These are phyloP conservation scores for Climacteris rufus DNA, from an alignment of 2,113 vertebrate genomes.

Conservation along the genomic window DNA sequence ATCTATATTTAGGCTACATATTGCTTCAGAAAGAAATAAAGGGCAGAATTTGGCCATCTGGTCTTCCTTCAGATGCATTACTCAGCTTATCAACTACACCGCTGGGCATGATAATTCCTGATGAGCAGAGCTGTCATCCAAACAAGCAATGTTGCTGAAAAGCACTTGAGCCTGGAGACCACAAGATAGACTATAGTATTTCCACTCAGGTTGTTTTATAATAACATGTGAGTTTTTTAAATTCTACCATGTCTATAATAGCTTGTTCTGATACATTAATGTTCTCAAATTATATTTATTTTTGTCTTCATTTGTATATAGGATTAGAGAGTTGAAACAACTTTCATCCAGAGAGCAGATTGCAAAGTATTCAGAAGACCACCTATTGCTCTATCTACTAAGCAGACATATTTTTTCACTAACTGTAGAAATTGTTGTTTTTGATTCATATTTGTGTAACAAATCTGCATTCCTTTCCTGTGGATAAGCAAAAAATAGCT, in stretches of 20 bases:
- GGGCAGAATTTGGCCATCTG: neutral
- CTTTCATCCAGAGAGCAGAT: fast-evolving
- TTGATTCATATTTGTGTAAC: neutral
- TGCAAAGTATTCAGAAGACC: neutral
- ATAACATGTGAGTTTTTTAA: neutral
- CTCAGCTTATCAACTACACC: neutral
- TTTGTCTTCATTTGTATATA: neutral
- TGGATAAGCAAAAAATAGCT: neutral
- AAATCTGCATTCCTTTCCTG: neutral
- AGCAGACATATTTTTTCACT: neutral
- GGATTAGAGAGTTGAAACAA: neutral
- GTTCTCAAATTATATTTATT: neutral
- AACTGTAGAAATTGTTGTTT: neutral
- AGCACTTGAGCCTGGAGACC: neutral
- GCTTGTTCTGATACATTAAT: neutral
- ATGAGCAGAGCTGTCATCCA: neutral
- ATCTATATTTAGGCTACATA: neutral
- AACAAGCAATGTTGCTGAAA: neutral
- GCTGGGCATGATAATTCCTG: neutral
- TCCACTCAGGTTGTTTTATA: neutral
- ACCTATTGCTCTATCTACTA: neutral
- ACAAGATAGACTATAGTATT: neutral
- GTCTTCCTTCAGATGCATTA: neutral
- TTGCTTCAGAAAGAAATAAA: neutral
- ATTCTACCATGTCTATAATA: neutral